Conservation (phyloP, 1,140 invertebrate species). For the Mycetomoellerius zeteki region DNA sequence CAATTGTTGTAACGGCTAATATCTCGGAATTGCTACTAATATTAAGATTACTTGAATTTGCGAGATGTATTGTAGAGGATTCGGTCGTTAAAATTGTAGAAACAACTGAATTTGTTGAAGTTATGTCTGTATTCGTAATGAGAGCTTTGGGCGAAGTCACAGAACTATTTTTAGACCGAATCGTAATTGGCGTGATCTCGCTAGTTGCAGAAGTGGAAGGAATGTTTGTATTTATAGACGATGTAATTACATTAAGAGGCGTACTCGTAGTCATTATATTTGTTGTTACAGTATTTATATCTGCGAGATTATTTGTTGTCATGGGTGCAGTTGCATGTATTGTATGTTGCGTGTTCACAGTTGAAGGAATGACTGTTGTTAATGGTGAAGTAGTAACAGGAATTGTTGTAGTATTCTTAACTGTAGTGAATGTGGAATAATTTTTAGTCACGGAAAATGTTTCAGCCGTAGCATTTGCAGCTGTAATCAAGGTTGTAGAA, state of each 20-base stretch:
- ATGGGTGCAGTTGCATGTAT: neutral
- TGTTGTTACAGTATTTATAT: neutral
- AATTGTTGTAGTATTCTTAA: neutral
- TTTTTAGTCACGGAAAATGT: neutral
- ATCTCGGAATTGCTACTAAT: neutral
- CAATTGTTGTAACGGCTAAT: neutral
- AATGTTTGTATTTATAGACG: neutral
- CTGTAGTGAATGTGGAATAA: neutral
- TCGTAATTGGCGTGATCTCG: neutral
- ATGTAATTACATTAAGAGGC: neutral
- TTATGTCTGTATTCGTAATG: neutral
- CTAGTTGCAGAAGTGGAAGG: neutral
- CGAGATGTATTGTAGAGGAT: neutral
- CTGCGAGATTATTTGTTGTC: neutral
- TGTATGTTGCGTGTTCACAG: neutral
- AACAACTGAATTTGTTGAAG: neutral
- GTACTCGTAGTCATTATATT: neutral
- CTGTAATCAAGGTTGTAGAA: neutral
- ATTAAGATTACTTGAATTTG: neutral
- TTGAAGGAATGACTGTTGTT: slow-evolving; percentile 7
- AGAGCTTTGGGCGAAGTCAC: neutral
- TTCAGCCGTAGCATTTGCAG: neutral
- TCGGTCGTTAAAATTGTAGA: neutral
- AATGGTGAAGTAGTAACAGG: neutral
- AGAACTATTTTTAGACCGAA: neutral